Evolutionary conservation across 1,140 invertebrate species (phyloP), one percentile per base, ranked within the genome.

Genomic region (Batillaria attramentaria): DNA sequence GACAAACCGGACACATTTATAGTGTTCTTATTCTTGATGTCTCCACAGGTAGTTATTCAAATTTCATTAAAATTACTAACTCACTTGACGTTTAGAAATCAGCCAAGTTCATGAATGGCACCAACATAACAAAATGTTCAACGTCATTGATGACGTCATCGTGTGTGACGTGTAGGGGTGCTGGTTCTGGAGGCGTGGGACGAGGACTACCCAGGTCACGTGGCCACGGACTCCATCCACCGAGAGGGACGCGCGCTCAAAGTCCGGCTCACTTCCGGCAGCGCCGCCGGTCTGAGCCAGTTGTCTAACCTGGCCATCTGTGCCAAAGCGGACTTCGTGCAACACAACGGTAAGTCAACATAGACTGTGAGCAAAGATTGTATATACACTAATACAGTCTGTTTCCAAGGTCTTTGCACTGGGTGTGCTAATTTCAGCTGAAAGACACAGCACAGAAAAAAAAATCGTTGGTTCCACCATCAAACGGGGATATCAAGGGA

Each of bases 141-240:
- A n/a, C 8, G 28, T 0, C 60, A 20, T n/a, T 5, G 8, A 60
- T 31, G 0, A 62, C 18, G 8, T n/a, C 16, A 46, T 24, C 18
- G 8, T 42, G 28, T 13, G 3, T 73, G 13, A 16, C n/a, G n/a
- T 84, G 83, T 77, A 39, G 85, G 78, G 69, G 54, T 87, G 20
- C 81, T 70, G 5, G 78, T 87, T 0, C 57, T 66, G 20, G 65
- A 86, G 65, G 84, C 86, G 18, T 87, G 80, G 81, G 85, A 85
- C 50, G 84, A 87, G 41, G 73, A 79, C 39, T 79, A 83, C 35
- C 76, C 68, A 4, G 80, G 79, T 24, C 77, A 79, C 31, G 57
- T 57, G 20, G 50, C 60, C 24, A 41, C 78, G 28, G n/a, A 60
- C 18, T 69, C 79, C 2, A 74, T 86, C 1, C 81, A 82, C 50